These are phyloP conservation scores for Bungarus multicinctus DNA, from an alignment of 2,113 vertebrate species.

Conservation along the genomic window DNA sequence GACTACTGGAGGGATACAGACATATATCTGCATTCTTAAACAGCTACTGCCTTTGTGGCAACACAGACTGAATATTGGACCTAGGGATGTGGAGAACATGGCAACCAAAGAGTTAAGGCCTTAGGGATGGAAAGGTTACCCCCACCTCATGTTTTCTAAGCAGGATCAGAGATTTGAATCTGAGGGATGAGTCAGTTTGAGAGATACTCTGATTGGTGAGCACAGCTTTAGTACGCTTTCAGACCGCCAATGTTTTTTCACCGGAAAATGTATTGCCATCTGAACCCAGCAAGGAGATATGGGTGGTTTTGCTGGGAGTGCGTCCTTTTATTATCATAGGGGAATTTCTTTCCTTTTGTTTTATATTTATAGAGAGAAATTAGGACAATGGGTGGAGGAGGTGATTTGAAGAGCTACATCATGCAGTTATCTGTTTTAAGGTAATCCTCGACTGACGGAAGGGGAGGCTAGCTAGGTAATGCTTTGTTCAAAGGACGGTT, in stretches of 20 bases:
- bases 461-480: slow-evolving; percentile 36
- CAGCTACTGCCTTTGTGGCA: background rate
- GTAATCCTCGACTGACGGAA: slow-evolving; percentile 49
- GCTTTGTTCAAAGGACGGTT: slow-evolving; percentile 28
- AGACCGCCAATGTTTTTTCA: background rate
- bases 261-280: background rate
- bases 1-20: background rate
- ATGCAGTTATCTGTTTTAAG: slow-evolving; percentile 43
- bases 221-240: background rate
- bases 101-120: background rate
- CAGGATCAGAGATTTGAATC: background rate
- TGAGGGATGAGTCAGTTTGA: background rate
- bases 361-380: slow-evolving; percentile 34
- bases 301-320: background rate
- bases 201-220: background rate
- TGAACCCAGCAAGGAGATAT: background rate
- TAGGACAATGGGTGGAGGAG: slow-evolving; percentile 51
- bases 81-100: background rate
- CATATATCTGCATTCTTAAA: background rate
- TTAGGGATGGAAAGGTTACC: background rate
- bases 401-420: slow-evolving; percentile 46
- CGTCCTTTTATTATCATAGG: background rate
- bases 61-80: background rate
- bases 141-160: background rate
- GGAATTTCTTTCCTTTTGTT: slow-evolving; percentile 4